phyloP scores from a whole-genome alignment of 2,113 vertebrate genomes.

The Aphelocoma coerulescens region DNA sequence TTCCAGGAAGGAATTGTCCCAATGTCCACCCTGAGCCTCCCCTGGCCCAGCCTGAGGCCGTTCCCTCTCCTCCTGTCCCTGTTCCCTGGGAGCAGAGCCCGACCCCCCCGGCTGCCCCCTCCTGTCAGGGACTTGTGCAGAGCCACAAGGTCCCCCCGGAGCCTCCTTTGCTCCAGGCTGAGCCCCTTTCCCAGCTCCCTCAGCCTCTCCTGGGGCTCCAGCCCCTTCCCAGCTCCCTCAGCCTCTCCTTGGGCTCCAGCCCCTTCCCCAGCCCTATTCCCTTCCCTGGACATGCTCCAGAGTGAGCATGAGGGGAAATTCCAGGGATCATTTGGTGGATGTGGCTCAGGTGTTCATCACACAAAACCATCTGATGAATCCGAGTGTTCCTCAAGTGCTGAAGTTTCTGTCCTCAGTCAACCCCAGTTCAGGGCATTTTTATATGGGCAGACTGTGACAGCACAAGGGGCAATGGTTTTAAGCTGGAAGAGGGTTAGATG shows the following conservation, averaged over 20 bases:
- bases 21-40: fast-evolving
- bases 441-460: neutral
- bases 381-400: neutral
- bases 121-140: neutral
- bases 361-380: neutral
- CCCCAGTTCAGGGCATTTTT: neutral
- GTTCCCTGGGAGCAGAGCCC: neutral
- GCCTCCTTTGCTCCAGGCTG: neutral
- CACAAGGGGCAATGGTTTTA: neutral
- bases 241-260: neutral
- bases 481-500: neutral
- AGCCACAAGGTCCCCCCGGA: neutral
- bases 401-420: neutral
- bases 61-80: neutral
- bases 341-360: neutral
- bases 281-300: neutral
- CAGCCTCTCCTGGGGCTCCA: neutral
- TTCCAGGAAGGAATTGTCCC: neutral
- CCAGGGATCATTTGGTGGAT: neutral
- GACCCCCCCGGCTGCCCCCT: neutral
- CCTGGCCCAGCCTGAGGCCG: neutral
- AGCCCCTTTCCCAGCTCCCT: neutral
- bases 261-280: neutral
- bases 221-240: neutral
- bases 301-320: neutral